These are phyloP conservation scores for Halichoerus grypus DNA, from an alignment of 2,113 vertebrate species.

Conservation along the genomic window DNA sequence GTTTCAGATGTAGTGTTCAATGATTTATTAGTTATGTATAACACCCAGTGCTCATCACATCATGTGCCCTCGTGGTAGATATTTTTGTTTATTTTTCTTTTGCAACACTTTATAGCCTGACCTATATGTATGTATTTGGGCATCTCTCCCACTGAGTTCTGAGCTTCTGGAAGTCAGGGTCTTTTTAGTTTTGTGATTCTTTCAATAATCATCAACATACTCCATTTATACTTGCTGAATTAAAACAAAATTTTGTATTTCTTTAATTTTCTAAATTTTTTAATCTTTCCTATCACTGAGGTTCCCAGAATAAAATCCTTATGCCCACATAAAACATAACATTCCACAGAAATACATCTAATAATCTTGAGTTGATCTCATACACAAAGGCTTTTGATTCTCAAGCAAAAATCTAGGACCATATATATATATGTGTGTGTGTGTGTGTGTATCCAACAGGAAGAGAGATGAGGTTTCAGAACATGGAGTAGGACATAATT, in stretches of 20 bases:
- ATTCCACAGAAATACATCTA: neutral
- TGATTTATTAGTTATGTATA: neutral
- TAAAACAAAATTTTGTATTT: neutral
- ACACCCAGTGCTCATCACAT: neutral
- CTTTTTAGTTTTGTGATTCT: conserved; percentile 6
- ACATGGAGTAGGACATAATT: neutral
- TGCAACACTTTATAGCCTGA: neutral
- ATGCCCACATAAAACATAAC: neutral
- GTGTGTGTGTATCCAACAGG: neutral
- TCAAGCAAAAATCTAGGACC: neutral
- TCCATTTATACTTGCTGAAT: neutral
- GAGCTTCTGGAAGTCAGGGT: neutral
- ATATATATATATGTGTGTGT: neutral
- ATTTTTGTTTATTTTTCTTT: conserved; percentile 27
- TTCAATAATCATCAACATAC: neutral
- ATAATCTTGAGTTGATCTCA: neutral
- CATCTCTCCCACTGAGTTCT: neutral
- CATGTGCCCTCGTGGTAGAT: neutral
- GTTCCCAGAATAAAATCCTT: neutral
- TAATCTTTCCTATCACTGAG: neutral
- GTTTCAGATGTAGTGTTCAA: neutral
- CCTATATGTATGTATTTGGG: neutral
- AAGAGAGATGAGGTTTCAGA: neutral
- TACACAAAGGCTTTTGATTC: neutral
- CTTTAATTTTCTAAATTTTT: conserved; percentile 20